Base-by-base conservation (phyloP, 2,797 vertebrate genomes). In the Rhynchotus rufescens region DNA sequence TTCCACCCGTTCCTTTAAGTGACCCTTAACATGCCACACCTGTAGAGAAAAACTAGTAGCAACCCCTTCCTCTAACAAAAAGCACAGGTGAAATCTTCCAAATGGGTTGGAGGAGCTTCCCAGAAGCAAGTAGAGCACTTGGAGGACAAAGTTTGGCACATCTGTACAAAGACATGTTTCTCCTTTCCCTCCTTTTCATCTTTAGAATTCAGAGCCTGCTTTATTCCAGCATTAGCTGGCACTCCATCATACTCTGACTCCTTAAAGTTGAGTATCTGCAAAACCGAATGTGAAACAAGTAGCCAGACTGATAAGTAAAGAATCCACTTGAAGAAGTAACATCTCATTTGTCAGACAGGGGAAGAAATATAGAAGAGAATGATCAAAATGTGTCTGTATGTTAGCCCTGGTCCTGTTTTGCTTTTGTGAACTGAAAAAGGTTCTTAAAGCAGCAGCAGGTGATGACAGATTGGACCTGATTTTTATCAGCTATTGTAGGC, bases 221-320 rank as follows among this genome's bases (percentile, higher is more conserved):
- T 91, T 85, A 88, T 91, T 89, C 52, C 61, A 73, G 71, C 52
- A 76, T 92, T 79, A 80, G 22, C 71, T 56, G 30, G 59, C 36
- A 61, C 47, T 80, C 28, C 20, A 74, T 74, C 61, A 62, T 51
- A 16, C 60, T 68, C 54, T 81, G 75, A 71, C 88, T 51, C n/a
- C 67, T 79, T 73, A 40, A 30, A 80, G 60, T 40, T 36, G 11
- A 88, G 71, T 80, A 34, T 80, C 87, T 92, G 76, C 28, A 73
- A 93, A 95, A 76, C 45, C 26, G 60, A 38, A 38, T 7, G 30
- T 76, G 83, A 79, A 94, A 89, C 36, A 84, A 91, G 84, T 78
- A 83, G 42, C 25, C 9, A 28, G 56, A 28, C 42, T 56, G 52
- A 26, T 90, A 92, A 82, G 89, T 16, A 76, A 72, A 91, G 86